Evolutionary conservation across 2,113 vertebrate genomes (phyloP).

Genomic region (Euleptes europaea): DNA sequence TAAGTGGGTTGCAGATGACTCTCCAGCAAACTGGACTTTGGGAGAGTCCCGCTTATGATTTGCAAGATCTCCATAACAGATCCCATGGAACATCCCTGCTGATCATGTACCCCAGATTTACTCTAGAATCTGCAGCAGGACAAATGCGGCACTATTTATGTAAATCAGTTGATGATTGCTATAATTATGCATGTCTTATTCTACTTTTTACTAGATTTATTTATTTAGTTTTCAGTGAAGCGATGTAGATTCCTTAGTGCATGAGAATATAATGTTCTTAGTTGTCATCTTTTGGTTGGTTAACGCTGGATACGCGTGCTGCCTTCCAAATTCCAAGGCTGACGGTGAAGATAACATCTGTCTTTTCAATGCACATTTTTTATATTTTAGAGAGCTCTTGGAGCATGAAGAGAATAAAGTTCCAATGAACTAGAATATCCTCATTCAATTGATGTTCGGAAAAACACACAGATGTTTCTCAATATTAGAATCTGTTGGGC

Average conservation of each 20-base stretch:
- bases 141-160: neutral
- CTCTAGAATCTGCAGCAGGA: neutral
- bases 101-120: neutral
- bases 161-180: neutral
- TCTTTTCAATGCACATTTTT: slow-evolving; percentile 55
- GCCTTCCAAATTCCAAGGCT: slow-evolving; percentile 41
- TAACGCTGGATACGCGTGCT: slow-evolving; percentile 18
- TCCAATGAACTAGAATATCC: slow-evolving; percentile 52
- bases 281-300: slow-evolving; percentile 34
- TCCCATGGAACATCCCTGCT: neutral
- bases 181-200: neutral
- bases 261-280: neutral
- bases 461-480: slow-evolving; percentile 31
- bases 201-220: neutral
- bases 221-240: slow-evolving; percentile 18
- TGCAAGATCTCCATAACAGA: neutral
- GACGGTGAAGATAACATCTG: slow-evolving; percentile 59
- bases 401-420: slow-evolving; percentile 57
- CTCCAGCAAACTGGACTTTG: neutral
- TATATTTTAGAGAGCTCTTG: slow-evolving; percentile 58
- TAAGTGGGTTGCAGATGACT: neutral
- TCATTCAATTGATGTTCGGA: slow-evolving; percentile 14
- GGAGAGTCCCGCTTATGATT: too few species aligned
- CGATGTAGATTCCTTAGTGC: neutral
- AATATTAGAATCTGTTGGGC: neutral